Base-by-base conservation (phyloP, 2,888 invertebrate species). In the Rhagonycha lutea region DNA sequence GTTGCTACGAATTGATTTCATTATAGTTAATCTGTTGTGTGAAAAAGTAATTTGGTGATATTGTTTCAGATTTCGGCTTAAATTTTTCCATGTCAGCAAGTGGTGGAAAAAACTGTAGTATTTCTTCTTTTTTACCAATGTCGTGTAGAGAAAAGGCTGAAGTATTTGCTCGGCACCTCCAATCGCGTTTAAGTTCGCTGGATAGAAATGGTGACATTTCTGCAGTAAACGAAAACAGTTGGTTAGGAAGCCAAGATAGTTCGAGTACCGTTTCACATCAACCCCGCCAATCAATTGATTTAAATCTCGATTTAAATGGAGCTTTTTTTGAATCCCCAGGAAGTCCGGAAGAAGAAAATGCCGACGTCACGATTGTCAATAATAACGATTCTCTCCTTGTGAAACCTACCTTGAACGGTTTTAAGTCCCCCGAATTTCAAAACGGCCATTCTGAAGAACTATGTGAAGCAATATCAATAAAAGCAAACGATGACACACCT, bases 141-240 rank as follows among this genome's bases (percentile, higher is more conserved):
- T 94, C 94, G 87, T 95, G 95, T 86, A 91, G 94, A 76, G 93
- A 93, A 76, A 91, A 94, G 73, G 95, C 95, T 74, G 95, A 95
- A 86, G 94, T 94, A 75, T 95, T 95, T 87, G 95, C 95, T 80
- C 90, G 93, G 76, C 92, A 93, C 84, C 89, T 95, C 79, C 94
- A 95, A 85, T 92, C 92, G 73, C 92, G 94, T 79, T 89, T 95
- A 81, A 91, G 92, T 82, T 92, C 93, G 79, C 90, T 95, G 80
- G 94, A 94, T 70, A 89, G 91, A 73, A 88, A 91, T 79, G 84
- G 84, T 72, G 89, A 89, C 79, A 79, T 63, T 32, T 74, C 68
- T 28, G 65, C 71, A n/a, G 73, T 87, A 72, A 85, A 86, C 82
- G 83, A 86, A 76, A 88, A 85, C 75, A 86, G 87, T 69, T 87